Conservation (phyloP, 2,113 vertebrate species). For the Rhynchopsitta pachyrhyncha region DNA sequence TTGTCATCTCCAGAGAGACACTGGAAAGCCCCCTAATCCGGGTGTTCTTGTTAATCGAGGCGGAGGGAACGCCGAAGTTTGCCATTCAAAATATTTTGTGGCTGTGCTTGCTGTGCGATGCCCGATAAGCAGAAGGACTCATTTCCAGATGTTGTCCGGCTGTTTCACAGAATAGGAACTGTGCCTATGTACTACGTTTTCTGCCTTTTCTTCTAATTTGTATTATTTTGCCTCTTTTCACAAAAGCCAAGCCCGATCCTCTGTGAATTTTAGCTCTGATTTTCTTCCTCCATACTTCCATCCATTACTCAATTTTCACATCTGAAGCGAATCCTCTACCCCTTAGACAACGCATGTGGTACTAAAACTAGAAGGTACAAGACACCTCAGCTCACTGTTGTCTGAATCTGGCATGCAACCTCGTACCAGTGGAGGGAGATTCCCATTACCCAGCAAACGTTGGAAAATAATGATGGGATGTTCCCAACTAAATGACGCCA, state of each 20-base stretch:
- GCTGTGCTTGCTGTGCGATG: background rate
- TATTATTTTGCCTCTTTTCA: too few species aligned
- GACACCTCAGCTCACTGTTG: fast-evolving
- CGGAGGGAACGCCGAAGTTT: background rate
- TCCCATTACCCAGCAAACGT: background rate
- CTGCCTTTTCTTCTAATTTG: background rate
- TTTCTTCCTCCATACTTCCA: background rate
- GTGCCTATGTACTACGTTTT: background rate
- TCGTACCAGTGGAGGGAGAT: fast-evolving
- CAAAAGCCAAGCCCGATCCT: background rate
- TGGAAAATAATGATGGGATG: background rate
- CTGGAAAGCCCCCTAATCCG: background rate
- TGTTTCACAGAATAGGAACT: background rate
- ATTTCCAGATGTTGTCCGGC: background rate
- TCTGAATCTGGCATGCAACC: background rate
- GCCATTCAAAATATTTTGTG: background rate
- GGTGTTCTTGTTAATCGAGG: background rate
- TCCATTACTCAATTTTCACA: background rate
- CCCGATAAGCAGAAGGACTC: background rate
- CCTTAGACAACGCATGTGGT: background rate
- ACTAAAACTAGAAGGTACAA: background rate
- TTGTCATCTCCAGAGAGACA: background rate
- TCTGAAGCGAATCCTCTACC: background rate
- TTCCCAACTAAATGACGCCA: background rate
- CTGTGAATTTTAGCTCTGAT: background rate